These are phyloP conservation scores for Drosophila persimilis DNA, from an alignment of 1,140 invertebrate genomes.

Conservation along the genomic window DNA sequence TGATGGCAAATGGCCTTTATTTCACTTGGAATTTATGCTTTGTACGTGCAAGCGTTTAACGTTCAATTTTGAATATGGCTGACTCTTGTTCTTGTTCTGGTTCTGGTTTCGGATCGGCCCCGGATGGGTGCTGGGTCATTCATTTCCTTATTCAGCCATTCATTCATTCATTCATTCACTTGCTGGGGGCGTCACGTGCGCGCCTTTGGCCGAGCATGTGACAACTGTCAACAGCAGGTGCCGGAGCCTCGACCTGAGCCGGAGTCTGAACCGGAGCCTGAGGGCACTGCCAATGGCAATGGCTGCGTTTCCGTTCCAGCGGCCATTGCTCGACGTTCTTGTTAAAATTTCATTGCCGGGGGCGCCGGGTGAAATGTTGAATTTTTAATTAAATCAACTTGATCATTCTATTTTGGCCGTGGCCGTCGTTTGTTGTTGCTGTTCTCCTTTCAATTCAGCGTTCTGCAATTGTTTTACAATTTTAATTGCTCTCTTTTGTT, in stretches of 20 bases:
- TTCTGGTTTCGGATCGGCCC: no score
- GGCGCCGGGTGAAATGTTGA: constrained; percentile 39
- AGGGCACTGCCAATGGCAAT: constrained; percentile 33
- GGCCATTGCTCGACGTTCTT: constrained; percentile 57
- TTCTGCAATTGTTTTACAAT: constrained; percentile 56
- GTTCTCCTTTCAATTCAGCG: constrained; percentile 44
- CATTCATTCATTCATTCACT: constrained; percentile 34
- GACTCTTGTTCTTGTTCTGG: constrained; percentile 10
- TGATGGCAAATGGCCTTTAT: constrained; percentile 47
- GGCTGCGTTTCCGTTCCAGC: constrained; percentile 51
- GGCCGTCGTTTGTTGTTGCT: constrained; percentile 39
- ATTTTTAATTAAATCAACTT: constrained; percentile 79
- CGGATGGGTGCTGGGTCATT: constrained; percentile 58
- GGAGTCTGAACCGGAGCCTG: no score
- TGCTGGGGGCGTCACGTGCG: constrained; percentile 40
- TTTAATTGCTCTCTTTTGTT: constrained; percentile 43
- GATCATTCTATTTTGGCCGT: constrained; percentile 54
- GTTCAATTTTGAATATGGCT: constrained; percentile 69
- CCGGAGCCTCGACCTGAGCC: constrained; percentile 9
- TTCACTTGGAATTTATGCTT: constrained; percentile 77
- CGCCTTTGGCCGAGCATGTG: constrained; percentile 63
- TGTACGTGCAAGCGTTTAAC: constrained; percentile 75
- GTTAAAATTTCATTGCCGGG: constrained; percentile 62
- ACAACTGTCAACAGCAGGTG: constrained; percentile 72
- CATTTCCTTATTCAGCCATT: constrained; percentile 60